These are phyloP conservation scores for Hirudinaria manillensis DNA, from an alignment of 2,888 invertebrate species.

Conservation along the genomic window DNA sequence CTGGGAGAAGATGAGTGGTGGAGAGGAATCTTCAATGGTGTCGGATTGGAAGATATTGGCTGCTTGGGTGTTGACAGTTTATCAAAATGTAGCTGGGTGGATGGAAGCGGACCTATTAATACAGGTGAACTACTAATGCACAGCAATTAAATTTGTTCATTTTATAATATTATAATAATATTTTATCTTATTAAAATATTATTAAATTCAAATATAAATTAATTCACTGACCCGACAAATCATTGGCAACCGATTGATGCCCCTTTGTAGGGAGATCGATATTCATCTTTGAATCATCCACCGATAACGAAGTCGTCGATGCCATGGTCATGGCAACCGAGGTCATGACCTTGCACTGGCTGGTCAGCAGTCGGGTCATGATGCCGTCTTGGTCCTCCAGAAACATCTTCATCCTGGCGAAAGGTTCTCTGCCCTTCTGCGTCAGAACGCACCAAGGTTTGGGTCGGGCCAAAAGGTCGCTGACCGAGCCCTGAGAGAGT, in stretches of 20 bases:
- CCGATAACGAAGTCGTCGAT: background rate
- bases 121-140: no score
- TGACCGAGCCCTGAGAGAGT: constrained; percentile 74
- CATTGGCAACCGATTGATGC: no score
- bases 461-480: constrained; percentile 88
- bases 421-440: constrained; percentile 81
- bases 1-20: background rate
- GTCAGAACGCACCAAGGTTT: constrained; percentile 99
- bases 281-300: background rate
- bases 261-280: no score
- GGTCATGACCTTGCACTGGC: constrained; percentile 81
- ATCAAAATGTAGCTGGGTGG: no score
- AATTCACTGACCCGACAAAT: no score
- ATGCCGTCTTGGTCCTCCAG: constrained; percentile 67
- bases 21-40: background rate
- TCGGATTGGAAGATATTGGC: background rate
- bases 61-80: background rate
- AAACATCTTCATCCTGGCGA: constrained; percentile 71
- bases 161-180: no score
- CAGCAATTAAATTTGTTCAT: no score
- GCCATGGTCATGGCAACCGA: background rate
- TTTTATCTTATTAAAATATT: no score
- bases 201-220: no score
- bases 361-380: constrained; percentile 82
- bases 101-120: no score